phyloP scores from a whole-genome alignment of 2,113 vertebrate genomes.

The Lamprotornis superbus region DNA sequence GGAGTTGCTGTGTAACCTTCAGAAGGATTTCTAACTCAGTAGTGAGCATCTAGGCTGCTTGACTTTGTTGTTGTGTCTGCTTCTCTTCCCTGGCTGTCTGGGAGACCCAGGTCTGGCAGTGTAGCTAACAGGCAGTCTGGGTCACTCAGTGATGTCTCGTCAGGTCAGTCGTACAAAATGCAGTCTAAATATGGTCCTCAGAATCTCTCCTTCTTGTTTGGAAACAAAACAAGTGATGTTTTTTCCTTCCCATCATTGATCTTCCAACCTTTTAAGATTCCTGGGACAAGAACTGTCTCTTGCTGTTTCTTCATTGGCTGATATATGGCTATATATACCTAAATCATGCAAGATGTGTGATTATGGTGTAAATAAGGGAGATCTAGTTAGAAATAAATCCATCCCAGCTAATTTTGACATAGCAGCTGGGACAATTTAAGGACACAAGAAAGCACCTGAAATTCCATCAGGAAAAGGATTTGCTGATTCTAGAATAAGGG shows the following conservation, averaged over 20 bases:
- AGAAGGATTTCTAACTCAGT: background rate
- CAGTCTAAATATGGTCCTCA: background rate
- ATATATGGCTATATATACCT: background rate
- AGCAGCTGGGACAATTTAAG: background rate
- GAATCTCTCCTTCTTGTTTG: background rate
- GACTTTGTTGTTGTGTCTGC: accelerated
- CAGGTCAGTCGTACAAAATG: background rate
- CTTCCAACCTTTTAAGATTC: background rate
- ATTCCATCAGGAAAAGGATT: background rate
- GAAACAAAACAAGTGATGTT: background rate
- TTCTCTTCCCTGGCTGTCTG: background rate
- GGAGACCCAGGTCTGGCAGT: accelerated
- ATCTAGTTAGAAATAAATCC: background rate
- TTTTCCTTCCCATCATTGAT: background rate
- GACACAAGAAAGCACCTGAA: background rate
- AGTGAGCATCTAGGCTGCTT: background rate
- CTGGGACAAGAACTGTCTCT: background rate
- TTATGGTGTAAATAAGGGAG: background rate
- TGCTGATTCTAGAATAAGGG: background rate
- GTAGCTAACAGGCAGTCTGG: background rate
- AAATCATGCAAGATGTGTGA: background rate
- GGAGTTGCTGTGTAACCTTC: background rate
- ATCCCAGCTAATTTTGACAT: background rate
- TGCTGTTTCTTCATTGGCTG: background rate
- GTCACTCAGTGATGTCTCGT: background rate